Conservation (phyloP, 2,113 vertebrate genomes). For the Hyaena hyaena region DNA sequence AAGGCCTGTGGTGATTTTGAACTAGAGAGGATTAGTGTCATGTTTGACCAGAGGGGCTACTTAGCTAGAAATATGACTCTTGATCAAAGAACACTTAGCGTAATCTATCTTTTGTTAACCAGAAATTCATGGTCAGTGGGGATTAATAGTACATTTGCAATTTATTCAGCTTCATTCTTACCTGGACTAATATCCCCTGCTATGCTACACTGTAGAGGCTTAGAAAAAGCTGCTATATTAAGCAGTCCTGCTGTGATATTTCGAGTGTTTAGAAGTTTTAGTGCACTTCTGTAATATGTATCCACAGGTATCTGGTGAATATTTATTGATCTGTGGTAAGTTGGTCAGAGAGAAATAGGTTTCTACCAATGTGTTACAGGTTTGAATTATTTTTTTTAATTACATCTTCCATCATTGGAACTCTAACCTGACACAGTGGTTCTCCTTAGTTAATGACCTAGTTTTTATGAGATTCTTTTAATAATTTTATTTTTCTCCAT, state of each 20-base stretch:
- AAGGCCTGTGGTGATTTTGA: background rate
- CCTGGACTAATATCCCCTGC: conserved; percentile 41
- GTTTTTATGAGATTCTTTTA: conserved; percentile 81
- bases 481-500: conserved; percentile 68
- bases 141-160: conserved; percentile 64
- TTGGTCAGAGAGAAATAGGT: conserved; percentile 46
- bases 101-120: conserved; percentile 66
- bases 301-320: conserved; percentile 56
- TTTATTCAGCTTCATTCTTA: conserved; percentile 63
- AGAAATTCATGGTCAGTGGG: conserved; percentile 34
- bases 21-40: background rate
- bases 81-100: conserved; percentile 38
- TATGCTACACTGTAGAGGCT: conserved; percentile 34
- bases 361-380: conserved; percentile 5
- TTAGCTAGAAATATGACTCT: conserved; percentile 9
- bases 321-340: conserved; percentile 70
- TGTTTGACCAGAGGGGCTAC: background rate
- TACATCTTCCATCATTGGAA: conserved; percentile 79
- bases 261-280: conserved; percentile 66
- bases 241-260: conserved; percentile 34
- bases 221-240: conserved; percentile 51
- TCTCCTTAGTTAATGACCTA: conserved; percentile 80
- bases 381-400: conserved; percentile 81
- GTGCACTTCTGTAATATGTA: conserved; percentile 59
- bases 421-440: conserved; percentile 61